A percentile compares a stretch with the other conserved stretches of the same genome.
Conservation (phyloP, 2,888 invertebrate species). For the Cataglyphis albicans region DNA sequence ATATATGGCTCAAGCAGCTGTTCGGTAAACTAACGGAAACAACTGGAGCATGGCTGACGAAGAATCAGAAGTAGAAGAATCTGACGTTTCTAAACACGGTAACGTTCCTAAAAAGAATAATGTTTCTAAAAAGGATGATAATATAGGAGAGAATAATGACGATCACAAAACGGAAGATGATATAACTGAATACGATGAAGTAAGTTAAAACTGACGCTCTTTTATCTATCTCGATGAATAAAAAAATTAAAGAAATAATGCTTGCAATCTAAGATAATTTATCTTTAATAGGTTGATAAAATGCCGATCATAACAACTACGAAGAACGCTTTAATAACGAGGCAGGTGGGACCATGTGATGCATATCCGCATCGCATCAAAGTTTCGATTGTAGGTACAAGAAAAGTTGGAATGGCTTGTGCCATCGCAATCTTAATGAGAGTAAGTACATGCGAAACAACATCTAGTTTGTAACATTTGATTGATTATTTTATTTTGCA, state of each 20-base stretch:
- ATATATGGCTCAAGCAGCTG: conserved; percentile 20
- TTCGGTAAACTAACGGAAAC: conserved; percentile 11
- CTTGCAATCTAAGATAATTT: neutral
- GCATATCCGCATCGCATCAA: conserved; percentile 79
- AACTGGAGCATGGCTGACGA: conserved; percentile 41
- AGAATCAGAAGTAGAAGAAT: neutral
- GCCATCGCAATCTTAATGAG: conserved; percentile 87
- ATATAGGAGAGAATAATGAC: neutral
- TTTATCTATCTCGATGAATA: neutral
- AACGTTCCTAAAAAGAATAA: neutral
- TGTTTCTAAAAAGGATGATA: neutral
- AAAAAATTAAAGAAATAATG: neutral
- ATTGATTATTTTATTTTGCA: conserved; percentile 63
- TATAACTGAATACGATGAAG: conserved; percentile 31
- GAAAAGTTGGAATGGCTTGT: conserved; percentile 88
- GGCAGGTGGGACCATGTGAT: conserved; percentile 77
- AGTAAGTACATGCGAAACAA: conserved; percentile 77
- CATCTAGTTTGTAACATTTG: conserved; percentile 48
- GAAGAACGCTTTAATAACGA: conserved; percentile 81
- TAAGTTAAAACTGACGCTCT: conserved; percentile 25
- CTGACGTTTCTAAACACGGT: neutral
- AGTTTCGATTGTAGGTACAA: conserved; percentile 82
- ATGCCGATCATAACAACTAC: conserved; percentile 77
- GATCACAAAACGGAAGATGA: conserved; percentile 12
- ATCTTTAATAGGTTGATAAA: conserved; percentile 66